Evolutionary conservation across 1,140 invertebrate species (phyloP).

Genomic region (Sycophaga agraensis): DNA sequence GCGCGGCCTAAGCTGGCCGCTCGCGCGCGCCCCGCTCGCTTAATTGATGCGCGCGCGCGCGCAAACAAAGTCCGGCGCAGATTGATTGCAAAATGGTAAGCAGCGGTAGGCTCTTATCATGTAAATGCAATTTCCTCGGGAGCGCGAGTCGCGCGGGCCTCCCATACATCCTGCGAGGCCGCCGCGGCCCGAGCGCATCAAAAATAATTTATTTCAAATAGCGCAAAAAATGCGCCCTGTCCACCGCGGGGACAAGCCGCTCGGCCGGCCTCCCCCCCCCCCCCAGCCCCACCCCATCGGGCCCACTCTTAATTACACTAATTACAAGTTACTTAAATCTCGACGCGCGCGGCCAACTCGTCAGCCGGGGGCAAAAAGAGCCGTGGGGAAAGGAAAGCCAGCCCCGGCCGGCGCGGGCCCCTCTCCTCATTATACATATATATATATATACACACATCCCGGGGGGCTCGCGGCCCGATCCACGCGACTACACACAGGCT

Average conservation of each 20-base stretch:
- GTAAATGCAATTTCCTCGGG: not conserved
- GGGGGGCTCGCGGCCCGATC: too few species aligned
- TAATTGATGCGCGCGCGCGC: too few species aligned
- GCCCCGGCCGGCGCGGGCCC: not conserved
- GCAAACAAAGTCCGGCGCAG: too few species aligned
- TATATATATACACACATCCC: too few species aligned
- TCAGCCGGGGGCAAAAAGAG: not conserved
- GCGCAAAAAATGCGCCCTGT: constrained; percentile 8
- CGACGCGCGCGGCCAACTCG: not conserved
- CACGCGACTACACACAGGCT: too few species aligned
- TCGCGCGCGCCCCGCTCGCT: too few species aligned
- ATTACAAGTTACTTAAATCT: constrained; percentile 29
- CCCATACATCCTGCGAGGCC: too few species aligned
- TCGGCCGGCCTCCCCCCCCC: not conserved
- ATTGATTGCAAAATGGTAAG: too few species aligned
- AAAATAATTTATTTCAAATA: constrained; percentile 12
- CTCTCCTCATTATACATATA: not conserved
- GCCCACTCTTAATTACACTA: constrained; percentile 28
- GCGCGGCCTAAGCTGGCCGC: too few species aligned
- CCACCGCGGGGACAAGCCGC: constrained; percentile 1
- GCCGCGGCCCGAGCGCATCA: not conserved
- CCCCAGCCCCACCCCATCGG: not conserved
- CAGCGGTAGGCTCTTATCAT: too few species aligned
- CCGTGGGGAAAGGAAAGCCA: too few species aligned
- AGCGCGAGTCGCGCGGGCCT: not conserved